A percentile compares a stretch with the other conserved stretches of the same genome.
phyloP scores from a whole-genome alignment of 1,140 invertebrate species.

The Cydia strobilella region DNA sequence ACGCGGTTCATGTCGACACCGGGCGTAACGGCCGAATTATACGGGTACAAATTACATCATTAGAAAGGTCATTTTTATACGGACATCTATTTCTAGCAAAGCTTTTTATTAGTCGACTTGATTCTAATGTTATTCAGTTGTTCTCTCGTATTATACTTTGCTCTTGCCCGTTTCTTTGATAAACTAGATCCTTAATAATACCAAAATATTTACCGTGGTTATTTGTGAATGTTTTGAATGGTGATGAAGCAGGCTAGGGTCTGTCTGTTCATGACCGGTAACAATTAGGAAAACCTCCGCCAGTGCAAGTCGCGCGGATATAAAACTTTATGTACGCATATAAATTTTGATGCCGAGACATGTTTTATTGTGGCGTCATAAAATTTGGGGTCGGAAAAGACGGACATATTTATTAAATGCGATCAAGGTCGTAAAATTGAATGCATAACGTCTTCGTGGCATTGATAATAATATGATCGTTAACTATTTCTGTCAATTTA shows the following conservation, averaged over 20 bases:
- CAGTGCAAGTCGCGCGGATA: constrained; percentile 75
- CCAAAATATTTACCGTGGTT: constrained; percentile 34
- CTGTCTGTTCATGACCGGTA: constrained; percentile 68
- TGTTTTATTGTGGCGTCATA: constrained; percentile 78
- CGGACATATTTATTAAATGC: constrained; percentile 80
- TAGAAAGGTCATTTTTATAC: constrained; percentile 50
- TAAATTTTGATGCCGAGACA: constrained; percentile 79
- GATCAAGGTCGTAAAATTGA: constrained; percentile 75
- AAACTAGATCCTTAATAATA: not conserved
- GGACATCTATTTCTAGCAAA: constrained; percentile 39
- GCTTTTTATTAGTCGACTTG: constrained; percentile 36
- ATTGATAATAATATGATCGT: constrained; percentile 71
- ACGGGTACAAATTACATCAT: constrained; percentile 61
- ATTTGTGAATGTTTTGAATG: constrained; percentile 48
- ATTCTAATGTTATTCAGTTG: constrained; percentile 31
- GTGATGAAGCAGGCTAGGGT: constrained; percentile 45
- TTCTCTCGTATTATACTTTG: not conserved
- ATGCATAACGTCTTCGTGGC: constrained; percentile 72
- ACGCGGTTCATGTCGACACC: constrained; percentile 43
- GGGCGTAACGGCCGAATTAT: constrained; percentile 56
- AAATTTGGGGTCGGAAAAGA: constrained; percentile 78
- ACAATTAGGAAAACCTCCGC: constrained; percentile 73
- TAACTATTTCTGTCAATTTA: constrained; percentile 59
- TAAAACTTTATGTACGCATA: constrained; percentile 80
- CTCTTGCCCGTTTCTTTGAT: not conserved